A percentile compares a stretch with the other conserved stretches of the same genome.
phyloP scores from a whole-genome alignment of 1,140 invertebrate species.

The Cyphomyrmex costatus region DNA sequence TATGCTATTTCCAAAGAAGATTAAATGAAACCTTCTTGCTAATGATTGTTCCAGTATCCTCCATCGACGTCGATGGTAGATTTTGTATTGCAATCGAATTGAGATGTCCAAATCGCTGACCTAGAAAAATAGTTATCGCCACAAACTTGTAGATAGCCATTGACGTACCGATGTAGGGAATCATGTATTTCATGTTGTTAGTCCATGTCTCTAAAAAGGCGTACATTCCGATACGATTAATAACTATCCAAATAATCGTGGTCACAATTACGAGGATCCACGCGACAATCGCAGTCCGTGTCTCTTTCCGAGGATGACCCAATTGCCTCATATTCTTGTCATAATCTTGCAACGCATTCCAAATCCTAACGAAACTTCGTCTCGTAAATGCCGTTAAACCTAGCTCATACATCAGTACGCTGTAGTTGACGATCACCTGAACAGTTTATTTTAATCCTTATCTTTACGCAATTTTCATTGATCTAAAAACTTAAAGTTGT shows the following conservation, averaged over 20 bases:
- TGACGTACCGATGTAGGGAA: conserved; percentile 76
- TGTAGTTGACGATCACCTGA: conserved; percentile 79
- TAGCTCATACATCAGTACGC: conserved; percentile 70
- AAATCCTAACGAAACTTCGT: conserved; percentile 73
- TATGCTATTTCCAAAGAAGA: neutral
- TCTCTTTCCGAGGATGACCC: conserved; percentile 77
- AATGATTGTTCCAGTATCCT: conserved; percentile 49
- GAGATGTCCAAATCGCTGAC: conserved; percentile 80
- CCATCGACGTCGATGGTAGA: conserved; percentile 29
- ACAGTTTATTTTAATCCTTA: neutral
- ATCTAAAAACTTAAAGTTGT: neutral
- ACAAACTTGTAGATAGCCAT: conserved; percentile 78
- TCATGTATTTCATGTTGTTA: conserved; percentile 79
- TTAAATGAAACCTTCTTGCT: conserved; percentile 56
- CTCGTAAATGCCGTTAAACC: conserved; percentile 46
- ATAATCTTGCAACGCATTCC: conserved; percentile 81
- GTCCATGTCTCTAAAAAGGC: conserved; percentile 77
- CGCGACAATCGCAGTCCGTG: conserved; percentile 50
- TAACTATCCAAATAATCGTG: conserved; percentile 71
- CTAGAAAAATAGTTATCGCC: conserved; percentile 76
- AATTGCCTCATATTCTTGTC: conserved; percentile 75
- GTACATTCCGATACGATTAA: conserved; percentile 79
- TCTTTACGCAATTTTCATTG: neutral
- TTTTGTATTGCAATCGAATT: conserved; percentile 73
- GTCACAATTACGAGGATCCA: conserved; percentile 70